Conservation (phyloP, 2,113 vertebrate genomes). For the Ceratotherium simum region DNA sequence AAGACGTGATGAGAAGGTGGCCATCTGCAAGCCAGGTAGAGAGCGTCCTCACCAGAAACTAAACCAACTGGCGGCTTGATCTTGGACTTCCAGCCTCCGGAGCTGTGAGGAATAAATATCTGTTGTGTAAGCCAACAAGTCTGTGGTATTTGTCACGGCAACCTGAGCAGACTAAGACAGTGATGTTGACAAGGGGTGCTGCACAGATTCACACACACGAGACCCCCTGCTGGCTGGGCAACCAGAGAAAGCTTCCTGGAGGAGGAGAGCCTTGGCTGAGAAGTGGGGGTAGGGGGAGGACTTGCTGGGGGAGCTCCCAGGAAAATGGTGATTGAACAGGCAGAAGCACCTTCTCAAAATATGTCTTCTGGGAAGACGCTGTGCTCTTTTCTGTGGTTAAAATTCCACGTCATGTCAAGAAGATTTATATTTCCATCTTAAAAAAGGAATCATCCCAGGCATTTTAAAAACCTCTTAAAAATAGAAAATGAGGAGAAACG, state of each 20-base stretch:
- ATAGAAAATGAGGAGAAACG: background rate
- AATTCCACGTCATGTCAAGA: background rate
- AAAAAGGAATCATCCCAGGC: background rate
- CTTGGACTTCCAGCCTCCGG: background rate
- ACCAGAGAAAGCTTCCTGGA: background rate
- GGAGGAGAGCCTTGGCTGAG: background rate
- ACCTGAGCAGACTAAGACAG: background rate
- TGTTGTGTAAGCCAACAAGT: background rate
- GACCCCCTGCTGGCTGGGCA: background rate
- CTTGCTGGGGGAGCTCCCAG: background rate
- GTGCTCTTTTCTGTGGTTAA: background rate
- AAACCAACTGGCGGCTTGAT: background rate
- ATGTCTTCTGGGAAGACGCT: background rate
- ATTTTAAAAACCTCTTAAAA: conserved; percentile 7
- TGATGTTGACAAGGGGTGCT: background rate
- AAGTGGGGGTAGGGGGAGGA: background rate
- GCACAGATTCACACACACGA: background rate
- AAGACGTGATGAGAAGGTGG: fast-evolving
- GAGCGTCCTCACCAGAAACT: background rate
- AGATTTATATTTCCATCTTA: background rate
- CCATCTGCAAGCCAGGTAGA: background rate
- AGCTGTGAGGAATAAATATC: background rate
- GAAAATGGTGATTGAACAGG: background rate
- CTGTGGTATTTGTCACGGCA: background rate
- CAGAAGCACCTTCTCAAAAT: background rate